Evolutionary conservation across 2,888 invertebrate species (phyloP).

Genomic region (Eristalinus aeneus): DNA sequence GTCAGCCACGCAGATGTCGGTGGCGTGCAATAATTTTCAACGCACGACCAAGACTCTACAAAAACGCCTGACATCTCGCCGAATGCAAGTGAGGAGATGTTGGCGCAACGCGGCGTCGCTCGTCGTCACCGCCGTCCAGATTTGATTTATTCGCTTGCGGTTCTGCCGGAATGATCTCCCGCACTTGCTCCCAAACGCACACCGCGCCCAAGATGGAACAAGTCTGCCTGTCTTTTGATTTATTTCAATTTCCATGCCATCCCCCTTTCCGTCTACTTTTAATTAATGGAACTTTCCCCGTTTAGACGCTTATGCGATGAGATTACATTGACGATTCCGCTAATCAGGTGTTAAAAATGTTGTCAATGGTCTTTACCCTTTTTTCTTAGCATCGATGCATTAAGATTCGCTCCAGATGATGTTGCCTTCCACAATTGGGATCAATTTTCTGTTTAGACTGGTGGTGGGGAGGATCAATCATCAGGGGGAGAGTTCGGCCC

Average conservation of each 20-base stretch:
- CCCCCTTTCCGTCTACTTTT: slow-evolving; percentile 28
- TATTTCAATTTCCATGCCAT: slow-evolving; percentile 27
- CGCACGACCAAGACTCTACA: slow-evolving; percentile 54
- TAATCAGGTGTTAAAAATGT: slow-evolving; percentile 68
- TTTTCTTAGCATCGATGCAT: slow-evolving; percentile 38
- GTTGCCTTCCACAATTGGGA: no score
- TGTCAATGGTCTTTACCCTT: slow-evolving; percentile 41
- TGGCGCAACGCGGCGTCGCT: slow-evolving; percentile 22
- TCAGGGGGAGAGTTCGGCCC: no score
- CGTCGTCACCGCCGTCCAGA: slow-evolving; percentile 33
- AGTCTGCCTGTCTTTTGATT: slow-evolving; percentile 51
- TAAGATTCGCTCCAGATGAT: slow-evolving; percentile 21
- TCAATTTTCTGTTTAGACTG: no score
- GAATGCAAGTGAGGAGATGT: slow-evolving; percentile 11
- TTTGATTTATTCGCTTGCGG: slow-evolving; percentile 60
- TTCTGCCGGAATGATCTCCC: slow-evolving; percentile 54
- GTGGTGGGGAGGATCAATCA: no score
- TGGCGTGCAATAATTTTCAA: slow-evolving; percentile 64
- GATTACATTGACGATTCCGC: neutral
- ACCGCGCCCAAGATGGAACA: neutral
- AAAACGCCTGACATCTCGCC: slow-evolving; percentile 56
- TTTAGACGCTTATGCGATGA: neutral
- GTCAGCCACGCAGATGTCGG: slow-evolving; percentile 35
- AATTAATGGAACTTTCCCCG: slow-evolving; percentile 45
- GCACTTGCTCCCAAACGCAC: neutral